A percentile compares a stretch with the other conserved stretches of the same genome.
phyloP scores from a whole-genome alignment of 1,140 invertebrate genomes.

The Zaprionus africanus region DNA sequence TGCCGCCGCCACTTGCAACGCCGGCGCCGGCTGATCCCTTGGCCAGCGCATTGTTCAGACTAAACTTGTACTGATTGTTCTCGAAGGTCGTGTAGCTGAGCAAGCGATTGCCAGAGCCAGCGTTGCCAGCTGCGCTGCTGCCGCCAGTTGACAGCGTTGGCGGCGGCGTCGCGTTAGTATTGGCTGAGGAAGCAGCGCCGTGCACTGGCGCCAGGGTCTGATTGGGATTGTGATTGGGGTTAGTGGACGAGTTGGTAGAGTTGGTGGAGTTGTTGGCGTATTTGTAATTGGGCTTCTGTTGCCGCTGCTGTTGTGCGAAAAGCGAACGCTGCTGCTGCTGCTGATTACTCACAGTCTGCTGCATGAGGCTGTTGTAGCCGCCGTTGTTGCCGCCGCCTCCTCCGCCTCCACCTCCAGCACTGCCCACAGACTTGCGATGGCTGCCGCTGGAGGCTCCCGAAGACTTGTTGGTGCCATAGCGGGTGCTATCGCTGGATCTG shows the following conservation, averaged over 20 bases:
- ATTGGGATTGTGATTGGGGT: conserved; percentile 54
- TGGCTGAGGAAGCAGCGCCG: conserved; percentile 43
- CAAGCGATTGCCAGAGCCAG: conserved; percentile 66
- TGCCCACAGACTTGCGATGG: conserved; percentile 76
- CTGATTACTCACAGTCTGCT: conserved; percentile 84
- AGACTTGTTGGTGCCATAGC: conserved; percentile 84
- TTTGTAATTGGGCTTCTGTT: conserved; percentile 78
- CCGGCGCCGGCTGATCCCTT: conserved; percentile 49
- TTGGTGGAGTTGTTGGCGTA: conserved; percentile 52
- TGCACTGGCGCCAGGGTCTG: conserved; percentile 73
- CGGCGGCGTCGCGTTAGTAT: conserved; percentile 62
- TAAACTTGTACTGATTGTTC: conserved; percentile 84
- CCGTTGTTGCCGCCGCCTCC: conserved; percentile 59
- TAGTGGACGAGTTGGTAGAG: conserved; percentile 64
- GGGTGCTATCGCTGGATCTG: conserved; percentile 84
- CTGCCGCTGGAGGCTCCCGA: conserved; percentile 83
- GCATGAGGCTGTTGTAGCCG: conserved; percentile 82
- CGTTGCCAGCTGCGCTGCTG: conserved; percentile 5
- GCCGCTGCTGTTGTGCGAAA: conserved; percentile 75
- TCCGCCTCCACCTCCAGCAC: conserved; percentile 38
- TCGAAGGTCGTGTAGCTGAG: conserved; percentile 84
- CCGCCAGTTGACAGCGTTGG: conserved; percentile 28
- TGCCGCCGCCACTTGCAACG: conserved; percentile 38
- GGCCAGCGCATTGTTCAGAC: conserved; percentile 77
- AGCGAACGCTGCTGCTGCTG: conserved; percentile 77